A percentile compares a stretch with the other conserved stretches of the same genome.
Conservation (phyloP, 1,140 invertebrate species). For the Saxidomus purpurata region DNA sequence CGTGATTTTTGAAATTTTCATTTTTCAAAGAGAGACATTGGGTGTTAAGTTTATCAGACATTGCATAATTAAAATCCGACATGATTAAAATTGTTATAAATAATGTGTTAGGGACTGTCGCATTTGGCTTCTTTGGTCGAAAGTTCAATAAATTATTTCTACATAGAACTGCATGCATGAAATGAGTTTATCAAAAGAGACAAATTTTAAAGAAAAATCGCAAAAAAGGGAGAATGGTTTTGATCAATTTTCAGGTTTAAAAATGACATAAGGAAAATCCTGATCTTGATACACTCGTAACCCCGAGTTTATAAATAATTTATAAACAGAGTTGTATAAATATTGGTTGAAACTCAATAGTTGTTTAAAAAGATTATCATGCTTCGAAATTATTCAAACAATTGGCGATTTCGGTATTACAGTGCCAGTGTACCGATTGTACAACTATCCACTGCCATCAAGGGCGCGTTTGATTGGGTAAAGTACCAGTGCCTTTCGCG, state of each 20-base stretch:
- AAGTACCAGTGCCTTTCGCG: background rate
- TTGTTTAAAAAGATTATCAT: background rate
- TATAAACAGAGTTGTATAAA: background rate
- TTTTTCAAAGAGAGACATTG: too few relatives aligned
- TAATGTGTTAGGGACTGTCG: too few relatives aligned
- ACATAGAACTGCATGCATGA: too few relatives aligned
- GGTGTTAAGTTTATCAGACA: too few relatives aligned
- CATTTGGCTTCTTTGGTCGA: too few relatives aligned
- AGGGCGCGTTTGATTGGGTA: background rate
- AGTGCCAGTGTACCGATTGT: background rate
- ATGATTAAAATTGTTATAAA: too few relatives aligned
- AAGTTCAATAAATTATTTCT: too few relatives aligned
- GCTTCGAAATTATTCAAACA: constrained; percentile 1
- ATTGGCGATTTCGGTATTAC: constrained; percentile 10
- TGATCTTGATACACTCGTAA: background rate
- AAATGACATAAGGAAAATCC: background rate
- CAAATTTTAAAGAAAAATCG: too few relatives aligned
- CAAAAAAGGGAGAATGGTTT: too few relatives aligned
- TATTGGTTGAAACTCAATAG: constrained; percentile 13
- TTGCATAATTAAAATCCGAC: too few relatives aligned
- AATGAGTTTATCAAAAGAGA: too few relatives aligned
- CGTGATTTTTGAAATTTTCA: background rate
- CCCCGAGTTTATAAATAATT: background rate
- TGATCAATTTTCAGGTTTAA: too few relatives aligned
- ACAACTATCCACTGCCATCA: background rate